Base-by-base conservation (phyloP, 2,797 vertebrate species). In the Leuciscus waleckii region DNA sequence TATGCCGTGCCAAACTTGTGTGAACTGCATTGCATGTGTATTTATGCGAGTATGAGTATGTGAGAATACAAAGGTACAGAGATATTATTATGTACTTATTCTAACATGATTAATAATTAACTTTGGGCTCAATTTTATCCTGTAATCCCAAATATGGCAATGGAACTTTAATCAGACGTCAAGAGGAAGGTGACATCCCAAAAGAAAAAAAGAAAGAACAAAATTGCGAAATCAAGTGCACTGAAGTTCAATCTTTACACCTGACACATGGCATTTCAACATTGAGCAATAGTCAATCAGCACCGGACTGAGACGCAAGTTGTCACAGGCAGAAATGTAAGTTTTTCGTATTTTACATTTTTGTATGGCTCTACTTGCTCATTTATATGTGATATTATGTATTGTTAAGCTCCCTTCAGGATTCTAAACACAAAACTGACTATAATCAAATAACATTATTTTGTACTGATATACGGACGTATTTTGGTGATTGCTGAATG, bases 71-170 rank as follows among this genome's bases (percentile, higher is more conserved):
- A 61, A 58, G 11, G 49, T 23, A 32, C 35, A 70, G 11, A 41
- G 17, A 46, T 39, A 17, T 37, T 70, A 65, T 65, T 79, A 61
- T 54, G 39, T 58, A n/a, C 73, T 68, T 51, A 43, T 37, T 67
- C 32, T n/a, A 58, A 63, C 69, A n/a, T 35, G 70, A 77, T 88
- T 85, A 95, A 95, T 94, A 78, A 95, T 95, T 95, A 91, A 95
- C 91, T 68, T n/a, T 56, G 65, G 51, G 17, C 1, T 68, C 87
- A 85, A 70, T 89, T 88, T 86, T 84, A 29, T 63, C 75, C 23
- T 85, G 84, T 46, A 68, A 80, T 91, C 73, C 29, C 90, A 91
- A 90, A 82, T 83, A 67, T 21, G 37, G 67, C 51, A 85, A 74
- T 41, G 43, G 84, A 77, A 49, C 86, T 88, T 89, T 87, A 90